phyloP scores from a whole-genome alignment of 2,113 vertebrate genomes.

The Sebastes fasciatus region DNA sequence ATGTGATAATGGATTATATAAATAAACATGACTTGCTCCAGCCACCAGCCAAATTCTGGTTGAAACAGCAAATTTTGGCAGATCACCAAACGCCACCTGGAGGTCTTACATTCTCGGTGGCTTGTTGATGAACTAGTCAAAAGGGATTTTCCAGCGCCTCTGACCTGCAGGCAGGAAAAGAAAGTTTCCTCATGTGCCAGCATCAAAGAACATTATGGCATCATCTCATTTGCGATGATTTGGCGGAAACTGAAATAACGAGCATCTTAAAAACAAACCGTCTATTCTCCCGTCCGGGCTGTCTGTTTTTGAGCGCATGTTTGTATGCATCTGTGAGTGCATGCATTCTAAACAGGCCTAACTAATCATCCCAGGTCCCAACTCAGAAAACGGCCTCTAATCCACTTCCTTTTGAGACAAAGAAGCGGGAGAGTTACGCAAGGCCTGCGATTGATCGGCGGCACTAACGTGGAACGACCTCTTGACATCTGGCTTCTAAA shows the following conservation, averaged over 20 bases:
- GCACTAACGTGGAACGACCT: conserved; percentile 82
- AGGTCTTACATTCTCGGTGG: conserved; percentile 42
- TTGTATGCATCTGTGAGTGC: conserved; percentile 74
- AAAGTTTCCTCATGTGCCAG: conserved; percentile 21
- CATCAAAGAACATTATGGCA: conserved; percentile 36
- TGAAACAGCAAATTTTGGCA: conserved; percentile 41
- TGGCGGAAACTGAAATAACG: conserved; percentile 61
- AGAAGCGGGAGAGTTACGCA: conserved; percentile 79
- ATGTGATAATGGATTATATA: conserved; percentile 31
- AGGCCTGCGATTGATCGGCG: conserved; percentile 79
- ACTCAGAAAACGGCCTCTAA: conserved; percentile 76
- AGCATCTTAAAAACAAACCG: conserved; percentile 65
- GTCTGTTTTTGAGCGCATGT: conserved; percentile 69
- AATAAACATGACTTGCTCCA: conserved; percentile 44
- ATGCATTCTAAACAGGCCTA: conserved; percentile 80
- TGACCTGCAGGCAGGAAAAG: conserved; percentile 42
- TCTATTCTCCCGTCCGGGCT: conserved; percentile 50
- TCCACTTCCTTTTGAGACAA: conserved; percentile 82
- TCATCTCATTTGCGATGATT: conserved; percentile 54
- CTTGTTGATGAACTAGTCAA: conserved; percentile 44
- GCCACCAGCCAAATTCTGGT: conserved; percentile 34
- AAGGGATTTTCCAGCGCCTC: conserved; percentile 33
- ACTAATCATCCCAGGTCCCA: conserved; percentile 79
- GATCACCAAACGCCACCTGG: conserved; percentile 44
- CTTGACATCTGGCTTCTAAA: conserved; percentile 78